Base-by-base conservation (phyloP, 1,140 invertebrate genomes). In the Hyles euphorbiae region DNA sequence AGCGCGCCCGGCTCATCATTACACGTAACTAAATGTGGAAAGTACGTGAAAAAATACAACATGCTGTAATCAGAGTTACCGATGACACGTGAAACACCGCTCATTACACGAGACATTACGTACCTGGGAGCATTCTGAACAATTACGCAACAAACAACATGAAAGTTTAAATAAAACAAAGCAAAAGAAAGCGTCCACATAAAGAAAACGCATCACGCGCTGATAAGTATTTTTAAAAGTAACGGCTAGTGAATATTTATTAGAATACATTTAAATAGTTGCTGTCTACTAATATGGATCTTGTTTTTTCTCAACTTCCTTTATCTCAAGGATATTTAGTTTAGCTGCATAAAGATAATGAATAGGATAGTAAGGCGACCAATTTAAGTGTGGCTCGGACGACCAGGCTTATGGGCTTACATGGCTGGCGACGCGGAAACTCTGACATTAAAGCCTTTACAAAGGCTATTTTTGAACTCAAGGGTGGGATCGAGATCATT, bases 71-170 rank as follows among this genome's bases (percentile, higher is more conserved):
- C 60, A 69, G 69, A 74, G 78, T 82, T 82, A 79, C 72, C 54
- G 60, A 74, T 71, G 69, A 74, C 74, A 81, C 74, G 74, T 71
- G 73, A 76, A 45, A 70, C 60, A 66, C 65, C 62, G 63, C 67
- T 56, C 65, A 76, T 82, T 77, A 79, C 65, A 80, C 62, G 72
- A 70, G 64, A 75, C 69, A 82, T 84, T 83, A 88, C 72, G 74
- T 76, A 76, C 67, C 78, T 76, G 72, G 67, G 73, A 75, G 70
- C 67, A 73, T 66, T 73, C 59, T 63, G 67, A 63, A 70, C 74
- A 76, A 81, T 84, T 81, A 84, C 79, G 81, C 85, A 83, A 88
- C 83, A 80, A 83, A 78, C 66, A 75, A 76, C 74, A 81, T 70
- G 78, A 87, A 86, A 87, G 80, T 76, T 65, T 61, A 61, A 68